Conservation (phyloP, 2,888 invertebrate genomes). For the Gryllus longicercus region DNA sequence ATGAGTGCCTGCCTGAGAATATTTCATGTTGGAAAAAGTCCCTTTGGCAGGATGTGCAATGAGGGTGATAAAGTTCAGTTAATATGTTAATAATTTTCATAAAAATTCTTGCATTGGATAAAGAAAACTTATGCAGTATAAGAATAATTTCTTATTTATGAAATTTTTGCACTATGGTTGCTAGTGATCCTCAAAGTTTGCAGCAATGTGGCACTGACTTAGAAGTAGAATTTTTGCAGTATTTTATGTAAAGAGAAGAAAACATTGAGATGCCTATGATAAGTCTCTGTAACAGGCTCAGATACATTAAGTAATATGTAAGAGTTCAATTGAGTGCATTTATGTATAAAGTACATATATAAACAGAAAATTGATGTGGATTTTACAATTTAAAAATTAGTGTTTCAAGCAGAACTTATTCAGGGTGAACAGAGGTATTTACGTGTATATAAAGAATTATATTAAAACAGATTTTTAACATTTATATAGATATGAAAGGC, state of each 20-base stretch:
- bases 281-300: background rate
- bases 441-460: slow-evolving; percentile 23
- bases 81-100: too few species aligned
- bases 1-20: background rate
- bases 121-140: too few species aligned
- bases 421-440: slow-evolving; percentile 21
- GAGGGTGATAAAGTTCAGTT: too few species aligned
- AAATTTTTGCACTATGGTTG: background rate
- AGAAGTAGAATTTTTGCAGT: background rate
- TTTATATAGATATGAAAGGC: slow-evolving; percentile 24
- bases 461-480: slow-evolving; percentile 28
- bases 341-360: background rate
- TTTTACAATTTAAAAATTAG: slow-evolving; percentile 17
- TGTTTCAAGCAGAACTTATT: slow-evolving; percentile 7
- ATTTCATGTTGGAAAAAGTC: too few species aligned
- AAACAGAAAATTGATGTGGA: background rate
- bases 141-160: too few species aligned
- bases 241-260: background rate
- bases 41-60: too few species aligned
- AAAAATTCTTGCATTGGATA: too few species aligned
- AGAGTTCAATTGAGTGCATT: slow-evolving; percentile 8
- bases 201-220: slow-evolving; percentile 6
- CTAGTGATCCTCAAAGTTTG: background rate
- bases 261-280: background rate
- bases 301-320: background rate